Evolutionary conservation across 1,140 invertebrate species (phyloP).

Genomic region (Ceratoteleas bidentatus): DNA sequence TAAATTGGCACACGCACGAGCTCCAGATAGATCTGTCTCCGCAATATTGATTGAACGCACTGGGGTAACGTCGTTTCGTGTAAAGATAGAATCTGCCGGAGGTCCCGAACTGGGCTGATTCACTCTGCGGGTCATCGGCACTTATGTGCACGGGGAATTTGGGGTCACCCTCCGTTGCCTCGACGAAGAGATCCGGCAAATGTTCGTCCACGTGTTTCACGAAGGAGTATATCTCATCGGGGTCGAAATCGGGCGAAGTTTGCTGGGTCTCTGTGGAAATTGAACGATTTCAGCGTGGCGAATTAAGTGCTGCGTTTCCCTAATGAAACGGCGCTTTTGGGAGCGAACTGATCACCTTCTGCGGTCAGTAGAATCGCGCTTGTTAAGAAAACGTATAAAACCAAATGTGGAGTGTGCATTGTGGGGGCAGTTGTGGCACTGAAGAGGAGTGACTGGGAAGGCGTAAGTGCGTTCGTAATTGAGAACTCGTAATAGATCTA

Average conservation of each 20-base stretch:
- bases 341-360: too few relatives aligned
- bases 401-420: constrained; percentile 70
- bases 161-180: background rate
- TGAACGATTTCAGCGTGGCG: too few relatives aligned
- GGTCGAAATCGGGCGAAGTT: too few relatives aligned
- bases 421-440: constrained; percentile 16
- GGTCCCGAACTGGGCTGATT: background rate
- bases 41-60: constrained; percentile 69
- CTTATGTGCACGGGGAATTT: constrained; percentile 1
- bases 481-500: too few relatives aligned
- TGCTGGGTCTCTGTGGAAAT: too few relatives aligned
- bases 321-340: too few relatives aligned
- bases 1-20: constrained; percentile 77
- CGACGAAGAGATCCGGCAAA: constrained; percentile 3
- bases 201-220: constrained; percentile 1
- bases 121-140: background rate
- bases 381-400: constrained; percentile 6
- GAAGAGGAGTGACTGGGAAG: background rate
- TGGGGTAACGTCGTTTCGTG: constrained; percentile 75
- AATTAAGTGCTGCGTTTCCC: too few relatives aligned
- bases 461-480: too few relatives aligned
- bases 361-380: too few relatives aligned
- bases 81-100: constrained; percentile 74
- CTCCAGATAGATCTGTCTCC: constrained; percentile 74
- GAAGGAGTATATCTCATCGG: background rate